Conservation (phyloP, 2,888 invertebrate genomes). For the Leptopilina drosophilae region DNA sequence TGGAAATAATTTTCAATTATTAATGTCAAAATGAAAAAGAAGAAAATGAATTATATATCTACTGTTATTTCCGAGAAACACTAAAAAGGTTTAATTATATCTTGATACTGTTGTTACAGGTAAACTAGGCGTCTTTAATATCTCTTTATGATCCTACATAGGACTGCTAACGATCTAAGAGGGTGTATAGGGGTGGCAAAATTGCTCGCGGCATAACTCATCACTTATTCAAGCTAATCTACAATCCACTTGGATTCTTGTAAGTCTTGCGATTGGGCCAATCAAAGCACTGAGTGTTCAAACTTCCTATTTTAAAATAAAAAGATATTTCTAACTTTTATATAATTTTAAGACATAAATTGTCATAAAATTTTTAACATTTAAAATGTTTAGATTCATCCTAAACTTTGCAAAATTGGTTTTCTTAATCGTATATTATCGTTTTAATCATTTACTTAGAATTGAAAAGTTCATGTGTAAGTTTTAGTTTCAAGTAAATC, state of each 20-base stretch:
- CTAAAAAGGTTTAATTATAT: conserved; percentile 13
- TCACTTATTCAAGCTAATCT: conserved; percentile 63
- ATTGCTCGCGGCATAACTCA: conserved; percentile 55
- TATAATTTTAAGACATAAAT: not conserved
- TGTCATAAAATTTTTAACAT: not conserved
- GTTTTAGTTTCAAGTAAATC: too few species aligned
- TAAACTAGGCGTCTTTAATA: conserved; percentile 34
- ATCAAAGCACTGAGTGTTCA: not conserved
- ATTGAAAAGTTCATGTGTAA: too few species aligned
- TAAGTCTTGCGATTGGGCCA: conserved; percentile 14
- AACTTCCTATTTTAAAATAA: not conserved
- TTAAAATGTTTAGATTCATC: too few species aligned
- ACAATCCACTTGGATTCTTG: conserved; percentile 50
- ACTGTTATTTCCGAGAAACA: not conserved
- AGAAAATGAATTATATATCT: not conserved
- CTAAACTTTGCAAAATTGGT: too few species aligned
- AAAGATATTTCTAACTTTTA: not conserved
- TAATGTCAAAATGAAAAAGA: not conserved
- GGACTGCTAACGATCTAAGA: conserved; percentile 37
- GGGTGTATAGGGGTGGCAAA: conserved; percentile 39
- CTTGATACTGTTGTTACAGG: conserved; percentile 23
- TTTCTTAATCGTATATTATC: too few species aligned
- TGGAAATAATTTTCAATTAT: too few species aligned
- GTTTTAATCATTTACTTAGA: too few species aligned
- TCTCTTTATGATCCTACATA: conserved; percentile 31